These are phyloP conservation scores for Trachelus iudaicus DNA, from an alignment of 2,888 invertebrate genomes.

Conservation along the genomic window DNA sequence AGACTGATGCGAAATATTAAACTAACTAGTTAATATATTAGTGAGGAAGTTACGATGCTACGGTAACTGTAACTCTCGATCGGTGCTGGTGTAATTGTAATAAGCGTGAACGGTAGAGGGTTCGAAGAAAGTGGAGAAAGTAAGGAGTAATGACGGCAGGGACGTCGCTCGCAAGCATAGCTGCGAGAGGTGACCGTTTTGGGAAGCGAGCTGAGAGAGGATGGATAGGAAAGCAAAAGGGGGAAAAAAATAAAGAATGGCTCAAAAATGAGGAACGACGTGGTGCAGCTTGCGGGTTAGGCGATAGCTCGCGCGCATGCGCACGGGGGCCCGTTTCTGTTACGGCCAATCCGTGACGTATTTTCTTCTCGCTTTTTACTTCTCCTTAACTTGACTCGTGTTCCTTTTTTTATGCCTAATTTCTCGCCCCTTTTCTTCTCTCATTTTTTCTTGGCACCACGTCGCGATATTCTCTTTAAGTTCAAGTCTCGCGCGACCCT, in stretches of 20 bases:
- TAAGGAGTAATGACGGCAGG: background rate
- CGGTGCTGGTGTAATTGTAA: background rate
- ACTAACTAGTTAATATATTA: conserved; percentile 33
- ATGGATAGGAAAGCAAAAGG: background rate
- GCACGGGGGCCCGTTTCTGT: background rate
- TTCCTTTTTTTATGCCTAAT: background rate
- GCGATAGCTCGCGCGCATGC: background rate
- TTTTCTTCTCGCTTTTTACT: background rate
- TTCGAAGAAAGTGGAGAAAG: background rate
- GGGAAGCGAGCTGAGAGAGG: background rate
- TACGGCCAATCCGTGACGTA: background rate
- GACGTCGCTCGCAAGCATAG: background rate
- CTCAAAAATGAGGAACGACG: background rate
- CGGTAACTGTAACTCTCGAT: background rate
- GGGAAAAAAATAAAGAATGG: conserved; percentile 5
- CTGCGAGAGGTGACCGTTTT: background rate
- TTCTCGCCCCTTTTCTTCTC: background rate
- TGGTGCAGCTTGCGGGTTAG: background rate
- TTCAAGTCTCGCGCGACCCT: background rate
- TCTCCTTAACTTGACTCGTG: background rate
- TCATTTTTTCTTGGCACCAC: background rate
- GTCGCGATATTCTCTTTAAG: background rate
- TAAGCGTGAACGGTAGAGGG: background rate
- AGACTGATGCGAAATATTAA: conserved; percentile 42
- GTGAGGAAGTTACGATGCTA: conserved; percentile 13